Evolutionary conservation across 2,888 invertebrate species (phyloP).

Genomic region (Tenthredo scrophulariae): DNA sequence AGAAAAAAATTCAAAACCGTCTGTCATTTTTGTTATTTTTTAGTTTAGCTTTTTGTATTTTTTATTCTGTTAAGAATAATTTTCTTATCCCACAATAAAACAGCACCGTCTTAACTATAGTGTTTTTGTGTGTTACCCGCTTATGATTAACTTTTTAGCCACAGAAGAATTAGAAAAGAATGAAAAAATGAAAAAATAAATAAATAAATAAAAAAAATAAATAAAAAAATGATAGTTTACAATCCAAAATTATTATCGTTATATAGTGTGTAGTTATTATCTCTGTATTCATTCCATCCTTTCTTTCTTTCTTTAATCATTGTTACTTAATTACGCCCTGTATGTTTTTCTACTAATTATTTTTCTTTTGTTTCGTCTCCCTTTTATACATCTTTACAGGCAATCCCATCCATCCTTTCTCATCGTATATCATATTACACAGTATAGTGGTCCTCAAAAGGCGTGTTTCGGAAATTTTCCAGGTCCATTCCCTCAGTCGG

Average conservation of each 20-base stretch:
- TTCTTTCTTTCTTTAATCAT: not conserved
- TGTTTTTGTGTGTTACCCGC: not conserved
- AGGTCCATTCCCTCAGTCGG: no score
- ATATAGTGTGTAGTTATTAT: not conserved
- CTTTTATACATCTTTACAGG: not conserved
- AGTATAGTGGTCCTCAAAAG: not conserved
- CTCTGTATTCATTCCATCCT: not conserved
- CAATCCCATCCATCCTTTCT: not conserved
- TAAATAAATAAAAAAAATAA: not conserved
- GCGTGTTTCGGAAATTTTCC: no score
- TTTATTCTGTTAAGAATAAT: not conserved
- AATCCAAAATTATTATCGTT: not conserved
- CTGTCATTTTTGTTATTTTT: not conserved
- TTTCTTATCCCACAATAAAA: not conserved
- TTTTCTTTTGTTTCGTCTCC: not conserved
- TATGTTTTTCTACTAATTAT: not conserved
- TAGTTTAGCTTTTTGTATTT: not conserved
- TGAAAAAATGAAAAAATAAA: no score
- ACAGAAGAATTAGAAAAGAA: not conserved
- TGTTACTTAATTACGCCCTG: not conserved
- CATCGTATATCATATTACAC: not conserved
- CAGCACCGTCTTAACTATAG: slow-evolving; percentile 1
- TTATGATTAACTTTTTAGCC: not conserved
- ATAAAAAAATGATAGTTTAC: not conserved
- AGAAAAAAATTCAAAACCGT: not conserved